These are phyloP conservation scores for Petrolisthes manimaculis DNA, from an alignment of 2,888 invertebrate genomes.

Conservation along the genomic window DNA sequence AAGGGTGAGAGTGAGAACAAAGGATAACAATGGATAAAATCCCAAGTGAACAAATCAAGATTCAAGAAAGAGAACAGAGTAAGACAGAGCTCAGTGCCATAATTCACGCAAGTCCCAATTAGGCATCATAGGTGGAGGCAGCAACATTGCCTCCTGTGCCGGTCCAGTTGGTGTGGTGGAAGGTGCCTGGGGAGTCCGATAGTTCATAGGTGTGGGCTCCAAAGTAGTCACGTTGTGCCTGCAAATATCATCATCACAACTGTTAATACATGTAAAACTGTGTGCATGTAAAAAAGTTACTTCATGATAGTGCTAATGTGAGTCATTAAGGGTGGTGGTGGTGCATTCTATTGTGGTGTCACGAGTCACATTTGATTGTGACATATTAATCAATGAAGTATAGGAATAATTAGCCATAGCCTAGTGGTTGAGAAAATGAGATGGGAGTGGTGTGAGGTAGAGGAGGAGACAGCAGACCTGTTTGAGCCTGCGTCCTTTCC, in stretches of 20 bases:
- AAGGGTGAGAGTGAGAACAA: neutral
- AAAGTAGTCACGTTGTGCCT: slow-evolving; percentile 97
- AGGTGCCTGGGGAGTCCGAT: slow-evolving; percentile 85
- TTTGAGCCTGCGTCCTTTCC: too few species aligned
- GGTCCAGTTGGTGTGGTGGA: slow-evolving; percentile 98
- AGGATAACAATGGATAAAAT: neutral
- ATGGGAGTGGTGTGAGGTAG: too few species aligned
- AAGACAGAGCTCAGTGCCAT: neutral
- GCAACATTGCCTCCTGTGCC: slow-evolving; percentile 97
- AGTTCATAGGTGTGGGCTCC: slow-evolving; percentile 99
- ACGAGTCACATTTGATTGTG: too few species aligned
- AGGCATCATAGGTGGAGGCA: slow-evolving; percentile 90
- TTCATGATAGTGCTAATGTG: neutral
- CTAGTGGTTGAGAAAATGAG: too few species aligned
- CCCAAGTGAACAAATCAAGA: neutral
- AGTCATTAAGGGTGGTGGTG: neutral
- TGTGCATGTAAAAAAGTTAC: neutral
- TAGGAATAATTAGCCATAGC: too few species aligned
- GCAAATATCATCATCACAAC: slow-evolving; percentile 56
- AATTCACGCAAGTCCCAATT: slow-evolving; percentile 66
- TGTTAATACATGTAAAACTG: neutral
- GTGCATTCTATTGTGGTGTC: too few species aligned
- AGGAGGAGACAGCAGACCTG: too few species aligned
- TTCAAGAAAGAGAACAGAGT: too few species aligned
- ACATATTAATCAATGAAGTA: too few species aligned